These are phyloP conservation scores for Montifringilla adamsi DNA, from an alignment of 2,113 vertebrate species.

Conservation along the genomic window DNA sequence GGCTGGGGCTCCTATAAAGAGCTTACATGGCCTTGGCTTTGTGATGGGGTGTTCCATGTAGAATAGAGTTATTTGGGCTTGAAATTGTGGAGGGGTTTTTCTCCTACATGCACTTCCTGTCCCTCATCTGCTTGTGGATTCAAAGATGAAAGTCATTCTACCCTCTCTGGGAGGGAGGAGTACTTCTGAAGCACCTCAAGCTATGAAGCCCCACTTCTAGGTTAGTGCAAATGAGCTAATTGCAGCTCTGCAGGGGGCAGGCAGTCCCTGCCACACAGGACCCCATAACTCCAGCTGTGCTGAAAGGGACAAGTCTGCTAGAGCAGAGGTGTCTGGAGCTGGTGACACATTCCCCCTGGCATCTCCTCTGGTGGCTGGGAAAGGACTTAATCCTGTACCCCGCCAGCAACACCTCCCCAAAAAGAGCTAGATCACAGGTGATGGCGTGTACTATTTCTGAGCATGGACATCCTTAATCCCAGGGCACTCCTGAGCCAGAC, in stretches of 20 bases:
- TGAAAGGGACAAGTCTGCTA: not conserved
- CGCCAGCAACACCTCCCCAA: not conserved
- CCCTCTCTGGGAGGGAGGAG: not conserved
- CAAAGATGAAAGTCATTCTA: not conserved
- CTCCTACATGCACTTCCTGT: not conserved
- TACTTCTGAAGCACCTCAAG: not conserved
- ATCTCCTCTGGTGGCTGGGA: not conserved
- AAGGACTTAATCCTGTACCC: not conserved
- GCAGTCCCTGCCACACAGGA: not conserved
- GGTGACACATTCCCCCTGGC: not conserved
- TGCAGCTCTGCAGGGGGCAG: not conserved
- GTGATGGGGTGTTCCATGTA: not conserved
- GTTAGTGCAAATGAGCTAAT: not conserved
- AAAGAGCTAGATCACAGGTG: not conserved
- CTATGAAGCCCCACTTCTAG: not conserved
- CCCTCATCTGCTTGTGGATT: not conserved
- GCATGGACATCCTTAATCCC: fast-evolving
- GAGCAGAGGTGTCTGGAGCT: not conserved
- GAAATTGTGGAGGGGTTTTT: not conserved
- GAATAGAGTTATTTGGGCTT: not conserved
- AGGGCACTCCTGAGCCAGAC: not conserved
- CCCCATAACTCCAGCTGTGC: not conserved
- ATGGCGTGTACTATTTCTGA: fast-evolving
- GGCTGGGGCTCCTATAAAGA: not conserved
- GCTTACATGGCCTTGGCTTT: not conserved